These are phyloP conservation scores for Erithacus rubecula DNA, from an alignment of 2,797 vertebrate genomes.

Conservation along the genomic window DNA sequence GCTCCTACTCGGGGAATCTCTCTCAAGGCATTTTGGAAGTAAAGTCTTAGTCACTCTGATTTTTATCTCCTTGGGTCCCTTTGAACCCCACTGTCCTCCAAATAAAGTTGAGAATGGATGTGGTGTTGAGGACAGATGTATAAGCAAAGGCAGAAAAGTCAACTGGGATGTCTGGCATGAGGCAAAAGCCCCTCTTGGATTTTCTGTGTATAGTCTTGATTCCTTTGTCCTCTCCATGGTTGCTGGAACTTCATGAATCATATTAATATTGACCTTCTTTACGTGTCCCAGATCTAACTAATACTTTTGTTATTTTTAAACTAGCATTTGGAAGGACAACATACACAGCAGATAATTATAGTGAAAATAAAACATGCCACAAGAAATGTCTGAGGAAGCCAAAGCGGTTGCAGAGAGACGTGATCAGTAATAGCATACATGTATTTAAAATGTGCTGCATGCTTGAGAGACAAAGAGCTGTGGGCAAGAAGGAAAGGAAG, in stretches of 20 bases:
- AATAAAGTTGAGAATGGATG: not conserved
- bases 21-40: not conserved
- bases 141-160: slow-evolving; percentile 1
- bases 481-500: slow-evolving; percentile 14
- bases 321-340: slow-evolving; percentile 65
- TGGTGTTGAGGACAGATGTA: not conserved
- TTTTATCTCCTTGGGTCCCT: not conserved
- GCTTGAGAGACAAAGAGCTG: slow-evolving; percentile 10
- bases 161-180: not conserved
- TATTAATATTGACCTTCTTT: slow-evolving; percentile 40
- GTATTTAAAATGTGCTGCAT: slow-evolving; percentile 25
- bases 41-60: not conserved
- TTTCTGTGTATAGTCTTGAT: not conserved
- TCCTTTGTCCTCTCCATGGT: not conserved
- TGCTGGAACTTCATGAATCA: slow-evolving; percentile 52
- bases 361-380: slow-evolving; percentile 45
- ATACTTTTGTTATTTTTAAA: slow-evolving; percentile 66
- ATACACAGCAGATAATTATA: slow-evolving; percentile 64
- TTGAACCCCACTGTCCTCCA: not conserved
- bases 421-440: slow-evolving; percentile 40
- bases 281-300: slow-evolving; percentile 49
- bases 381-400: slow-evolving; percentile 47
- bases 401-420: slow-evolving; percentile 50
- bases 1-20: not conserved
- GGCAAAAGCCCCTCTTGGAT: not conserved